These are phyloP conservation scores for Aviceda subcristata DNA, from an alignment of 2,113 vertebrate species.

Conservation along the genomic window DNA sequence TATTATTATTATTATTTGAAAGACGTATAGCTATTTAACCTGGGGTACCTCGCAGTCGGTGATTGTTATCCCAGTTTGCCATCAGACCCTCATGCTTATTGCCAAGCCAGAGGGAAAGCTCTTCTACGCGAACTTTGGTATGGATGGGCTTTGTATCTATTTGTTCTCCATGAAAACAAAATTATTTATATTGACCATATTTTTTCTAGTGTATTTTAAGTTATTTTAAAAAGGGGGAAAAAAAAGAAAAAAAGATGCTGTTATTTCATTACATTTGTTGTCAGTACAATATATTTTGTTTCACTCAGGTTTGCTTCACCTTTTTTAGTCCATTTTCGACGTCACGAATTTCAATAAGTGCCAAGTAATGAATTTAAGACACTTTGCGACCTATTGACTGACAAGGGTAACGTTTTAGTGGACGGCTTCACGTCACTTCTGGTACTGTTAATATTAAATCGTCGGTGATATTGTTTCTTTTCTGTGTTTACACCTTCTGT, in stretches of 20 bases:
- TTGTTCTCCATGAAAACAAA: constrained; percentile 88
- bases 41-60: constrained; percentile 71
- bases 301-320: constrained; percentile 73
- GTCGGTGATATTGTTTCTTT: constrained; percentile 4
- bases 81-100: constrained; percentile 58
- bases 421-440: constrained; percentile 46
- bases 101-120: constrained; percentile 75
- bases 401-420: constrained; percentile 29
- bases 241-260: constrained; percentile 50
- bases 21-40: constrained; percentile 82
- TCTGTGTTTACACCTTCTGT: neutral
- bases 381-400: constrained; percentile 72
- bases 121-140: constrained; percentile 71
- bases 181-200: constrained; percentile 87
- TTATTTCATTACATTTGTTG: constrained; percentile 78
- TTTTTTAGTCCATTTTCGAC: constrained; percentile 61
- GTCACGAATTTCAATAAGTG: constrained; percentile 71
- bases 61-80: constrained; percentile 50
- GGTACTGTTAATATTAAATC: constrained; percentile 43
- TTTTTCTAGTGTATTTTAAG: constrained; percentile 86
- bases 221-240: constrained; percentile 72
- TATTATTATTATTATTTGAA: constrained; percentile 58
- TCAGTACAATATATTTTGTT: constrained; percentile 79
- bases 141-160: constrained; percentile 82
- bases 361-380: constrained; percentile 77